Evolutionary conservation across 2,888 invertebrate species (phyloP), one percentile per base, ranked within the genome.

Genomic region (Drosophila phalerata): DNA sequence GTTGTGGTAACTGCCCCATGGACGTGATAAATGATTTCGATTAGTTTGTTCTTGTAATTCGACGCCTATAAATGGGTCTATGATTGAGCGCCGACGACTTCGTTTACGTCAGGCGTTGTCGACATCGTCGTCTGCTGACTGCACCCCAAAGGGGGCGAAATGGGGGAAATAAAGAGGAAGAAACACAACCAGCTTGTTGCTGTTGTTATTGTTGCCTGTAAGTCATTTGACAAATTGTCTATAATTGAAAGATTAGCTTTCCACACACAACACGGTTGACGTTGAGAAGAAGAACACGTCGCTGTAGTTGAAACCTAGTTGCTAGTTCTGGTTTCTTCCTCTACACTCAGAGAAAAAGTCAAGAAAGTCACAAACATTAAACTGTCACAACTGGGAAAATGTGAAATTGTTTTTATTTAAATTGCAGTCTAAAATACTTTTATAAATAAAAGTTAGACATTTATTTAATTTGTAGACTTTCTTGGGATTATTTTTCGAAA

Each of bases 191-290:
- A 53, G 69, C 47, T 57, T 51, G 55, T 37, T 49, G 43, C 30
- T 61, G 65, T 40, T 72, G 66, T 64, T 70, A 48, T 17, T 77
- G 57, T 81, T 79, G 77, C 85, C 88, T 89, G 82, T 85, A 90
- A 90, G 89, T 85, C 90, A 88, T 90, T 91, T 92, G 91, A 92
- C 91, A 92, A 92, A 92, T 92, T 92, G 92, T 88, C 90, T 91
- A 91, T 91, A 91, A 92, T 92, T 92, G 91, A 92, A 92, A 92
- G 91, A 92, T 92, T 92, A 92, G 92, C 90, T 90, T 90, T 90
- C 88, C 86, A 87, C 87, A 82, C 82, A 86, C 82, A 82, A 75
- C 77, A 58, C 75, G 70, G 74, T 82, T 81, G 82, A 85, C 85
- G 85, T 81, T 73, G 82, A 73, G 73, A 71, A 67, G 72, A 73